Evolutionary conservation across 2,888 invertebrate species (phyloP), one percentile per base, ranked within the genome.

Genomic region (Mamestra brassicae): DNA sequence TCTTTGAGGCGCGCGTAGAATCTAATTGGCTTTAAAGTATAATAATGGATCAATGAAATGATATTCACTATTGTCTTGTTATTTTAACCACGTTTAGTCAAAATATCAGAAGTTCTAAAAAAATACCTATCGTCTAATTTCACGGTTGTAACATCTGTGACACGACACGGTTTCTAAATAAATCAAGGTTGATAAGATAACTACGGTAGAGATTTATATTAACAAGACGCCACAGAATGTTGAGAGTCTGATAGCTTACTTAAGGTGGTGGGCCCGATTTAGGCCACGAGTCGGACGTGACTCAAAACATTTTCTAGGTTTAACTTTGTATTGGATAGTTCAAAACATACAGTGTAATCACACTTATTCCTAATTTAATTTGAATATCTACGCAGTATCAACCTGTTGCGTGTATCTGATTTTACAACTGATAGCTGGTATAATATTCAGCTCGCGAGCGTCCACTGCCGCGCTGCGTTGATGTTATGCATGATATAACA

Each of bases 141-240:
- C 70, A 76, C 62, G 74, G 71, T 62, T 76, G 75, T 73, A 81
- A 87, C 81, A 78, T 86, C 87, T 71, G 76, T 91, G 90, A 92
- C 91, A 93, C 86, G 90, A 92, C 91, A 93, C 86, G 81, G 88
- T 92, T 92, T 89, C 89, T 90, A 91, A 90, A 92, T 91, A 92
- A 92, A 92, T 91, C 91, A 93, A 93, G 91, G 90, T 91, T 93
- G 92, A 93, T 92, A 92, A 94, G 93, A 94, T 92, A 93, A 89
- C 88, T 87, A 85, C 87, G 87, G 88, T 90, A 86, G 78, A 88
- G 89, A 89, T 87, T 90, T 90, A 88, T 90, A 87, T 81, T 86
- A 86, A 81, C 82, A 86, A 91, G 88, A 81, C 86, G 81, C 55
- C 82, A 75, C 76, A 66, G 72, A 85, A 80, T 87, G 85, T 85